A percentile compares a stretch with the other conserved stretches of the same genome.
Evolutionary conservation across 2,888 invertebrate species (phyloP).

Genomic region (Deilephila elpenor): DNA sequence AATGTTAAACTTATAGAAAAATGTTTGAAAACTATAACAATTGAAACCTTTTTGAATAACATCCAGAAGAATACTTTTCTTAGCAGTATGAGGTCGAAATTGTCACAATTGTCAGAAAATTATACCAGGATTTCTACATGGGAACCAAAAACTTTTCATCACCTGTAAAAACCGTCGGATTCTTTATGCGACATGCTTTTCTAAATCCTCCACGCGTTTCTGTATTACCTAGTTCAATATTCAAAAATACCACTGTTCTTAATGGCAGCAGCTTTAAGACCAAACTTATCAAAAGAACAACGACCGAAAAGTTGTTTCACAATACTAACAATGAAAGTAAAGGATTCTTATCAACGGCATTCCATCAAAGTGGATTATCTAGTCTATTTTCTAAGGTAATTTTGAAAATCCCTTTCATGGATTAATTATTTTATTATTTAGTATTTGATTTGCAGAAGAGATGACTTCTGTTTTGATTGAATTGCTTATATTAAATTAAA

Average conservation of each 20-base stretch:
- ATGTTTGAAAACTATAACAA: not conserved
- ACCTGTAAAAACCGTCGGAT: not conserved
- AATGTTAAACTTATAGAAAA: not conserved
- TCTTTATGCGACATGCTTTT: not conserved
- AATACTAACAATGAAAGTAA: not conserved
- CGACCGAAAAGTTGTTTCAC: not conserved
- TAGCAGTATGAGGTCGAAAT: not conserved
- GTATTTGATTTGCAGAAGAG: no score
- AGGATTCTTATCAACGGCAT: not conserved
- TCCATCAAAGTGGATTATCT: not conserved
- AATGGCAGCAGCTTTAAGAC: not conserved
- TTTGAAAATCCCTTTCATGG: no score
- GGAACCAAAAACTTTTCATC: not conserved
- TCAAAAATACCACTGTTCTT: not conserved
- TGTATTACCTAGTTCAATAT: not conserved
- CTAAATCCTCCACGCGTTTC: not conserved
- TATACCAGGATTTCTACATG: not conserved
- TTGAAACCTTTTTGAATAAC: not conserved
- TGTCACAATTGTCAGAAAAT: constrained; percentile 11
- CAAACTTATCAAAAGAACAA: not conserved
- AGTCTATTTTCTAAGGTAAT: no score
- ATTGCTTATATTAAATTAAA: no score
- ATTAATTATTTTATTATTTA: no score
- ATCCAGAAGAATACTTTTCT: not conserved
- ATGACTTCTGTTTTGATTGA: no score